These are phyloP conservation scores for Muraenolepis orangiensis DNA, from an alignment of 2,797 vertebrate species.

Conservation along the genomic window DNA sequence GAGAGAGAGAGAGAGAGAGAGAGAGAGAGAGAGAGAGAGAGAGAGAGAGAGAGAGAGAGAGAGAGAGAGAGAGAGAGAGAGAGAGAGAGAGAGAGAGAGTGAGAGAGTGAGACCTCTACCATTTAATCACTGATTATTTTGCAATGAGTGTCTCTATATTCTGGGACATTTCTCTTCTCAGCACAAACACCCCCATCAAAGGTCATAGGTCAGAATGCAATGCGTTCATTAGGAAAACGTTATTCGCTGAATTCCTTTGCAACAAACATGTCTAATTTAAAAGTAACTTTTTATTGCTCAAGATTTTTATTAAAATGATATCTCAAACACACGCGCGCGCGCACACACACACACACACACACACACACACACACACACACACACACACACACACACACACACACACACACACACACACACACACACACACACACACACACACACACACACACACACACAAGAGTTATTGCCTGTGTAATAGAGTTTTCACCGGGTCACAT, in stretches of 20 bases:
- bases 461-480: background rate
- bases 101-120: background rate
- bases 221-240: background rate
- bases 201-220: background rate
- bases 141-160: background rate
- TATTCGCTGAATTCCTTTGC: background rate
- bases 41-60: too few species aligned
- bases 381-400: constrained; percentile 25
- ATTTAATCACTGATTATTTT: background rate
- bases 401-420: constrained; percentile 4
- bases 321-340: too few species aligned
- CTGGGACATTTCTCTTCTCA: background rate
- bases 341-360: constrained; percentile 15
- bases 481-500: constrained; percentile 30
- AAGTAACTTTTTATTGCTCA: too few species aligned
- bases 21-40: background rate
- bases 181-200: background rate
- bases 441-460: constrained; percentile 14
- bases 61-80: background rate
- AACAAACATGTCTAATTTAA: background rate
- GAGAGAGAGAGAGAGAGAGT: background rate
- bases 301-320: too few species aligned
- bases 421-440: constrained; percentile 5
- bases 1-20: background rate
- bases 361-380: constrained; percentile 15